These are phyloP conservation scores for Lamellibrachia luymesi DNA, from an alignment of 1,140 invertebrate genomes.

Conservation along the genomic window DNA sequence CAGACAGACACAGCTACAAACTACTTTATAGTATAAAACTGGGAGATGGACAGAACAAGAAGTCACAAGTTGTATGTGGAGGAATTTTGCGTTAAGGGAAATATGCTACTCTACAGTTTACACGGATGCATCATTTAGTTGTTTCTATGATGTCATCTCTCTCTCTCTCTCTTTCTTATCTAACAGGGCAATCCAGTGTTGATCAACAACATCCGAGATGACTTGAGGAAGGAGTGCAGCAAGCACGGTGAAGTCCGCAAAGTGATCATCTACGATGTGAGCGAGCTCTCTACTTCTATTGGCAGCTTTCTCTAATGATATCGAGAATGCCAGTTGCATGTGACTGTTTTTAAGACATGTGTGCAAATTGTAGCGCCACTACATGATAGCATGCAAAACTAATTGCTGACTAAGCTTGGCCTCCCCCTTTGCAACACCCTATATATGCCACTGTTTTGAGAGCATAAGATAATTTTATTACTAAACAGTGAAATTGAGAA, in stretches of 20 bases:
- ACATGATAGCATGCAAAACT: too few species aligned
- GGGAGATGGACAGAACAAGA: too few species aligned
- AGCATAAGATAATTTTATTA: too few species aligned
- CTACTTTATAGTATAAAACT: too few species aligned
- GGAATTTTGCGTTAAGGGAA: too few species aligned
- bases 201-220: slow-evolving; percentile 88
- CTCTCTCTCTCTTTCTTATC: slow-evolving; percentile 8
- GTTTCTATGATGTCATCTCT: neutral
- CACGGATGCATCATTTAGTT: too few species aligned
- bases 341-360: neutral
- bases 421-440: too few species aligned
- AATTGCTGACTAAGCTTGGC: too few species aligned
- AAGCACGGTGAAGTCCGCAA: slow-evolving; percentile 93
- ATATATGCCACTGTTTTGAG: too few species aligned
- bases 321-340: neutral
- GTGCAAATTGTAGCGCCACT: neutral
- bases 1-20: too few species aligned
- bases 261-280: slow-evolving; percentile 89
- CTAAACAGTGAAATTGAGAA: neutral
- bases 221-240: slow-evolving; percentile 81
- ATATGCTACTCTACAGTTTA: too few species aligned
- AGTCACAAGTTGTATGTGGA: too few species aligned
- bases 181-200: slow-evolving; percentile 73
- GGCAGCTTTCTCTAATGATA: neutral
- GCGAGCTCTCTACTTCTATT: slow-evolving; percentile 47